Evolutionary conservation across 2,113 vertebrate species (phyloP).

Genomic region (Grallaria varia): DNA sequence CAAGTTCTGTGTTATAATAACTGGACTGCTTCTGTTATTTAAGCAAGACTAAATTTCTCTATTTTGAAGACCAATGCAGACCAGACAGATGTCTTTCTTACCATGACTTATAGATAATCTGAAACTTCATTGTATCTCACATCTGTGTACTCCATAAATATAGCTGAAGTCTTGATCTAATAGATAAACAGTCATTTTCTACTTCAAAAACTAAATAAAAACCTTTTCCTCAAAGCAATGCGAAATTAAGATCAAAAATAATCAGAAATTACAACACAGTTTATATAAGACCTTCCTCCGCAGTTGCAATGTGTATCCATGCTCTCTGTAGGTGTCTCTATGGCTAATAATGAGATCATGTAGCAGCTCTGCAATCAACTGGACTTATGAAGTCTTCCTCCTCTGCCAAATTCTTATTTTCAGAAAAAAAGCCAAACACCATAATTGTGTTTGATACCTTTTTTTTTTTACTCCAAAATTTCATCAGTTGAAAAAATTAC

Average conservation of each 20-base stretch:
- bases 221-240: not conserved
- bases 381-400: not conserved
- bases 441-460: not conserved
- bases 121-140: not conserved
- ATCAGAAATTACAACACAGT: not conserved
- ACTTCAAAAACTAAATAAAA: not conserved
- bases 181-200: not conserved
- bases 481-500: not conserved
- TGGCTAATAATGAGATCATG: not conserved
- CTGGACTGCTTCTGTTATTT: not conserved
- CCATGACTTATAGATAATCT: not conserved
- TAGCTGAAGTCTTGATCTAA: not conserved
- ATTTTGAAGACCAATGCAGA: not conserved
- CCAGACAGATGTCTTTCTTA: not conserved
- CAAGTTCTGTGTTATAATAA: not conserved
- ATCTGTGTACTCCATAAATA: not conserved
- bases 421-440: not conserved
- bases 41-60: not conserved
- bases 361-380: not conserved
- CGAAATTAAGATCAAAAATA: not conserved
- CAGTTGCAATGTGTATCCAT: fast-evolving
- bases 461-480: fast-evolving
- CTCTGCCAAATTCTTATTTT: not conserved
- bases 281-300: not conserved
- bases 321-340: not conserved